Evolutionary conservation across 2,888 invertebrate species (phyloP), one percentile per base, ranked within the genome.

Genomic region (Abscondita cerata): DNA sequence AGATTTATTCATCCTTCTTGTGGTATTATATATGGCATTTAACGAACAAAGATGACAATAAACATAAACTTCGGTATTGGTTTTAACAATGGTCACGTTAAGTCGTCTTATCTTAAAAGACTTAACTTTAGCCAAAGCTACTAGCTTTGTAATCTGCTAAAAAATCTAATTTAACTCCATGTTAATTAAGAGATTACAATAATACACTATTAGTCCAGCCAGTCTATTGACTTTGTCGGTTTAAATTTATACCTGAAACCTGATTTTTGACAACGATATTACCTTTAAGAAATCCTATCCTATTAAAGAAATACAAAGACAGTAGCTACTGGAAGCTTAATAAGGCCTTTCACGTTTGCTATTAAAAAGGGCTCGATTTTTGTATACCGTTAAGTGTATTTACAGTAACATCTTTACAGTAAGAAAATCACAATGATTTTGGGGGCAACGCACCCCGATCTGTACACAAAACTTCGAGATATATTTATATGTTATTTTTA

Each of bases 171-270:
- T 69, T 70, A 65, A 66, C 68, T 59, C 59, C 59, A 65, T 69
- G 68, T 65, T 73, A 72, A 73, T 72, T 69, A 70, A 67, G 66
- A 65, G 69, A 70, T 73, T 72, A 70, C 67, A 67, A 58, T 70
- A 70, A 70, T 70, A 65, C 65, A 34, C 52, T 46, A 66, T 67
- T 69, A 66, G 50, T n/a, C 18, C 40, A 34, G 53, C 44, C 34
- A 1, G 25, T 8, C 47, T 52, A 53, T 64, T 59, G 31, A 59
- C 64, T 57, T 59, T 64, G 61, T 58, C 63, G 57, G 59, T 44
- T 51, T 47, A 47, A 46, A 40, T 58, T 44, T 57, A 44, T 58
- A 58, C 52, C 59, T 62, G 52, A 46, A 41, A 46, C 52, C 52
- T 41, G 56, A 36, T 52, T 40, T 25, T 50, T 36, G 52, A 46